Conservation (phyloP, 2,888 invertebrate species). For the Luperina nickerlii region DNA sequence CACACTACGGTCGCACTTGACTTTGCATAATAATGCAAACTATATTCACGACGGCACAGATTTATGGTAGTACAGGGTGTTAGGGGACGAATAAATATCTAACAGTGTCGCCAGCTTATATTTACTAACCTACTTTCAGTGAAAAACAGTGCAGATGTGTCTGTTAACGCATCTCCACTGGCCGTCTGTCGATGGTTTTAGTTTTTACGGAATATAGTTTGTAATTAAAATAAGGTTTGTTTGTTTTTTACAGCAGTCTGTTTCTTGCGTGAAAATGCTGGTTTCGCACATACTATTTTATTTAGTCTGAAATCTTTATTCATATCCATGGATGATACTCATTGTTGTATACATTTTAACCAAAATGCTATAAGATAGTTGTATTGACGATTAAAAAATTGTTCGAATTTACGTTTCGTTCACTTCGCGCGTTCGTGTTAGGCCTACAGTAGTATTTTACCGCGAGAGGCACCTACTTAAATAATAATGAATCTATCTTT, state of each 20-base stretch:
- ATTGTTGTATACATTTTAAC: background rate
- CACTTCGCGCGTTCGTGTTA: background rate
- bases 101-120: conserved; percentile 71
- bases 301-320: background rate
- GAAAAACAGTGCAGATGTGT: conserved; percentile 54
- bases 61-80: conserved; percentile 78
- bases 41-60: conserved; percentile 83
- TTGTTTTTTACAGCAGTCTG: background rate
- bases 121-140: conserved; percentile 66
- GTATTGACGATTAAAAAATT: background rate
- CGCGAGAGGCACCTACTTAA: background rate
- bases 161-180: conserved; percentile 26
- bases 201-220: background rate
- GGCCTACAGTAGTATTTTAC: too few species aligned
- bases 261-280: background rate
- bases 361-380: background rate
- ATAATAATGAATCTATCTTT: background rate
- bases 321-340: background rate
- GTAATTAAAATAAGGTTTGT: background rate
- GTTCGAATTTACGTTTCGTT: background rate
- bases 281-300: background rate
- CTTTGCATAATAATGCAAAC: conserved; percentile 86
- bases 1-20: conserved; percentile 77
- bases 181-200: conserved; percentile 17
- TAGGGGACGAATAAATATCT: conserved; percentile 81